Percentiles rank a stretch among this genome's conserved stretches.
Conservation (phyloP, 2,797 vertebrate species). For the Silurus lanzhouensis region DNA sequence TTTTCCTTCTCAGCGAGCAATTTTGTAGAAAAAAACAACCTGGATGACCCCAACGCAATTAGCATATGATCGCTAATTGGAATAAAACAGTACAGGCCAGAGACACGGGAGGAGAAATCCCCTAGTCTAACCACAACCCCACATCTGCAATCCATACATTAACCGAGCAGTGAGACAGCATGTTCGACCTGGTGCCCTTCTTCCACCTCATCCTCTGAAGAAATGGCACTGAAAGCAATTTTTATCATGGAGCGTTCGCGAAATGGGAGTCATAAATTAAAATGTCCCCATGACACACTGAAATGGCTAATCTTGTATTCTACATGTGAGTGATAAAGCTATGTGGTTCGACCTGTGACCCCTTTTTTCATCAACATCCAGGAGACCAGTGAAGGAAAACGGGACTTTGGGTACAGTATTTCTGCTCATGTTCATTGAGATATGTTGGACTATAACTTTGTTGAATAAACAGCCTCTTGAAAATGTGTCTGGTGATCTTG, state of each 20-base stretch:
- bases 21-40: not conserved
- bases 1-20: not conserved
- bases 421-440: not conserved
- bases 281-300: not conserved
- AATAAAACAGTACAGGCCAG: not conserved
- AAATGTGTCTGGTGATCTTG: not conserved
- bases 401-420: not conserved
- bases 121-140: not conserved
- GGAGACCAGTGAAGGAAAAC: not conserved
- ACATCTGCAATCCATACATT: slow-evolving; percentile 2
- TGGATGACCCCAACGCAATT: not conserved
- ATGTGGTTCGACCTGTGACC: not conserved
- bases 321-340: not conserved
- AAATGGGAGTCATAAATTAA: not conserved
- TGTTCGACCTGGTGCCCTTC: slow-evolving; percentile 15
- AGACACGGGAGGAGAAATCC: slow-evolving; percentile 1
- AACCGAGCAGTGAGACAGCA: not conserved
- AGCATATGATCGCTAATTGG: not conserved
- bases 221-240: slow-evolving; percentile 18
- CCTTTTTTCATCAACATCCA: not conserved
- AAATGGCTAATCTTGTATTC: slow-evolving; percentile 7
- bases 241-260: slow-evolving; percentile 6
- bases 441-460: not conserved
- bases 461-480: not conserved
- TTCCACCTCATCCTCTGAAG: not conserved